Evolutionary conservation across 2,888 invertebrate species (phyloP).

Genomic region (Lithophane socia): DNA sequence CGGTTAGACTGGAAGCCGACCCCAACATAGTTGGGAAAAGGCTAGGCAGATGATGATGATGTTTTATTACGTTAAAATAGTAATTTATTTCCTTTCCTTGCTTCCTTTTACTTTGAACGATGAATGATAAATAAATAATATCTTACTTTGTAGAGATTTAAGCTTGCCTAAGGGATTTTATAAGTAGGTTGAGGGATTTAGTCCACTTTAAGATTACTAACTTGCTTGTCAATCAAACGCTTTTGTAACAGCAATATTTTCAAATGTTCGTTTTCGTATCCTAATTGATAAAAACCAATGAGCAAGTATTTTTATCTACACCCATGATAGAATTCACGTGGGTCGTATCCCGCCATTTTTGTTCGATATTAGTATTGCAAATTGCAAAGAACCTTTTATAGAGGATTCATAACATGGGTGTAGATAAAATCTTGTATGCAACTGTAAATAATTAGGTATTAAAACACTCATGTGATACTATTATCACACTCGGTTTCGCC

Average conservation of each 20-base stretch:
- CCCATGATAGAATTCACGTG: too few relatives aligned
- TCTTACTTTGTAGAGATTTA: conserved; percentile 48
- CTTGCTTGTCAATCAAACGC: conserved; percentile 12
- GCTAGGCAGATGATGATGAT: too few relatives aligned
- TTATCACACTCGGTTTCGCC: too few relatives aligned
- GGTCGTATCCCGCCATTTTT: too few relatives aligned
- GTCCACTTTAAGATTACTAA: conserved; percentile 36
- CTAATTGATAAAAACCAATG: conserved; percentile 13
- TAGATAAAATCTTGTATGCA: too few relatives aligned
- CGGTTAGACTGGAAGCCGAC: too few relatives aligned
- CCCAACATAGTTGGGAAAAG: too few relatives aligned
- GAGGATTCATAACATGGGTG: too few relatives aligned
- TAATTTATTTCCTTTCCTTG: conserved; percentile 40
- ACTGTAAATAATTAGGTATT: too few relatives aligned
- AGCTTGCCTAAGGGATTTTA: conserved; percentile 51
- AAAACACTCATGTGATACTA: too few relatives aligned
- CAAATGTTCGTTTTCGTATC: not conserved
- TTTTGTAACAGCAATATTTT: conserved; percentile 19
- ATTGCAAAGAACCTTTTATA: too few relatives aligned
- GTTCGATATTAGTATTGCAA: too few relatives aligned
- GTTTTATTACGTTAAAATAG: conserved; percentile 11
- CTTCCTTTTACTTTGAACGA: conserved; percentile 45
- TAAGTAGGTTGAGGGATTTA: conserved; percentile 47
- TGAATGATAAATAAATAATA: conserved; percentile 49
- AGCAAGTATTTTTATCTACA: conserved; percentile 11